These are phyloP conservation scores for Tetramorium bicarinatum DNA, from an alignment of 2,888 invertebrate genomes.

Conservation along the genomic window DNA sequence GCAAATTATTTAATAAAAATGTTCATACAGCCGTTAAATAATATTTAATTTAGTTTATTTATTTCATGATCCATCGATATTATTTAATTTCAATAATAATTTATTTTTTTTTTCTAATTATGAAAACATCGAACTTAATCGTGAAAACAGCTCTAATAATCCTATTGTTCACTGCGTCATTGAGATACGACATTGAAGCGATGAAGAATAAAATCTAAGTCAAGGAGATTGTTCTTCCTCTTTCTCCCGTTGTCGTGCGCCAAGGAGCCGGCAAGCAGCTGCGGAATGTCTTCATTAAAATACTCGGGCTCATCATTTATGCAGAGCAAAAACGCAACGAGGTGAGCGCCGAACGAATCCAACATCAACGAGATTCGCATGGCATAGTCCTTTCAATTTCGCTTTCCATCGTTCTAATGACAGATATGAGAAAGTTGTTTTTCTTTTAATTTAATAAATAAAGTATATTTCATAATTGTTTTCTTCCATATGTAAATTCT, in stretches of 20 bases:
- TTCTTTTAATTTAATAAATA: not conserved
- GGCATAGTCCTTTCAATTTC: constrained; percentile 62
- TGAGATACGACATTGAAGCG: constrained; percentile 57
- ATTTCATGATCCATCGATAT: not conserved
- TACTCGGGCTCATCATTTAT: constrained; percentile 84
- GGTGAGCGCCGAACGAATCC: constrained; percentile 68
- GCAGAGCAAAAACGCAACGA: constrained; percentile 84
- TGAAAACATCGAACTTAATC: constrained; percentile 4
- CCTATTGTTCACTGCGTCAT: constrained; percentile 59
- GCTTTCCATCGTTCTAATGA: constrained; percentile 16
- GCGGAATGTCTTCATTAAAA: constrained; percentile 85
- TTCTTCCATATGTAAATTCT: not conserved
- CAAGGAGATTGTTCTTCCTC: constrained; percentile 68
- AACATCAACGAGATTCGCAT: constrained; percentile 53
- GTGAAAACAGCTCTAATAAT: not conserved
- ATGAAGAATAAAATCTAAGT: constrained; percentile 64
- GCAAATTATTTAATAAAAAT: not conserved
- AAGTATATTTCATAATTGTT: not conserved
- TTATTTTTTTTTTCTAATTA: not conserved
- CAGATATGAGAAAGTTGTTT: not conserved
- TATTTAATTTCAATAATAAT: not conserved
- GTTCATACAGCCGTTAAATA: not conserved
- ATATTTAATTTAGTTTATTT: not conserved
- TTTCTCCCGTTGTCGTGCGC: constrained; percentile 74
- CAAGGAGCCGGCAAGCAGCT: constrained; percentile 79